Percentiles rank a stretch among this genome's conserved stretches.
Evolutionary conservation across 1,140 invertebrate genomes (phyloP).

Genomic region (Colletes latitarsis): DNA sequence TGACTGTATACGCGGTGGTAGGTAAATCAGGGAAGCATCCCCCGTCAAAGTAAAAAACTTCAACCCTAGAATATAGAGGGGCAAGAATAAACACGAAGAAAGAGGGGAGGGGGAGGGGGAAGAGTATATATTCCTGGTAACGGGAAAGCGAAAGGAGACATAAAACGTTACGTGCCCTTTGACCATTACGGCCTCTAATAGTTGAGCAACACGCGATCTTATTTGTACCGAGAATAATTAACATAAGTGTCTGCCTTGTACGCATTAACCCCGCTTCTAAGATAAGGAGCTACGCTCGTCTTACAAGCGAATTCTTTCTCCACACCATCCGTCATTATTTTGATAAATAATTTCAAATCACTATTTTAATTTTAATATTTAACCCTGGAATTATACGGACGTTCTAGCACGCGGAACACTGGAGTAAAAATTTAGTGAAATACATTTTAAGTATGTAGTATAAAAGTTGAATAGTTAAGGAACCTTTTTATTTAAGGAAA

Average conservation of each 20-base stretch:
- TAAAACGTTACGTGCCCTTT: conserved; percentile 57
- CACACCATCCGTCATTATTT: neutral
- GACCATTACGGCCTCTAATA: conserved; percentile 62
- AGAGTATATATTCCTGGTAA: conserved; percentile 37
- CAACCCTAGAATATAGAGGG: conserved; percentile 43
- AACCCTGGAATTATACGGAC: no score
- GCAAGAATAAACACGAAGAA: conserved; percentile 53
- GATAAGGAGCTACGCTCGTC: conserved; percentile 41
- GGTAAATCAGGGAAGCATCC: conserved; percentile 65
- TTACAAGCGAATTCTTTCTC: conserved; percentile 20
- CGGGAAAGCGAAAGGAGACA: conserved; percentile 43
- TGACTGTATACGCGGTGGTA: conserved; percentile 44
- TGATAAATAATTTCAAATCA: no score
- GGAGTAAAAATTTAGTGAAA: no score
- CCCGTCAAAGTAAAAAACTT: conserved; percentile 56
- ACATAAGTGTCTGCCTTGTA: conserved; percentile 66
- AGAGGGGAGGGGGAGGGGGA: conserved; percentile 18
- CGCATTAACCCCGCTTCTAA: conserved; percentile 46
- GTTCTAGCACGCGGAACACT: no score
- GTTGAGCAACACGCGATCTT: conserved; percentile 67
- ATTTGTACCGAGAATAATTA: conserved; percentile 73
- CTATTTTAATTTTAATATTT: no score
- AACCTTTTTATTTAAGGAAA: no score
- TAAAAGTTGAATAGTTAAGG: no score
- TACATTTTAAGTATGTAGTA: no score